Evolutionary conservation across 2,113 vertebrate species (phyloP).

Genomic region (Oxyruncus cristatus): DNA sequence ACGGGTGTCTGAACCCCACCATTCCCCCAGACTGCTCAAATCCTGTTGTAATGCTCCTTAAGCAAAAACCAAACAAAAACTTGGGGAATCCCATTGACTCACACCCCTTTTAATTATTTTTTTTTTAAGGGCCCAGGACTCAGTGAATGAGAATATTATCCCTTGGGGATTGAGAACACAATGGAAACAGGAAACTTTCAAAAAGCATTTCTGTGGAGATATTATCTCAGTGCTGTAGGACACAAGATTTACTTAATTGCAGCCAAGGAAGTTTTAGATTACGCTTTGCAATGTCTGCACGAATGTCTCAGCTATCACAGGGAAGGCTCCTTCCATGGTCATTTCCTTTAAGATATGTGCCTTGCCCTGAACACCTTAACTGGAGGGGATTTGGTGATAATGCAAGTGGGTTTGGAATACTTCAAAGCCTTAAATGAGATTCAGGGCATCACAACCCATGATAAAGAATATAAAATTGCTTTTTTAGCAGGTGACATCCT

Average conservation of each 20-base stretch:
- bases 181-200: conserved; percentile 53
- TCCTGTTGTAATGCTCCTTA: background rate
- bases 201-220: conserved; percentile 66
- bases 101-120: conserved; percentile 44
- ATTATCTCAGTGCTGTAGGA: conserved; percentile 60
- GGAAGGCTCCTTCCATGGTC: conserved; percentile 1
- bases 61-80: conserved; percentile 24
- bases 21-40: background rate
- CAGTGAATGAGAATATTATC: conserved; percentile 59
- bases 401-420: background rate
- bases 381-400: conserved; percentile 8
- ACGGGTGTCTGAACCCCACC: background rate
- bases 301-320: conserved; percentile 14
- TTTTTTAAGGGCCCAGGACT: background rate
- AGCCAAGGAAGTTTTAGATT: conserved; percentile 64
- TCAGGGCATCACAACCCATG: conserved; percentile 1
- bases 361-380: background rate
- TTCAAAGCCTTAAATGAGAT: conserved; percentile 61
- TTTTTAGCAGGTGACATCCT: conserved; percentile 59
- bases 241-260: conserved; percentile 60
- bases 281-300: conserved; percentile 27
- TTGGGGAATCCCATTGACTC: conserved; percentile 63
- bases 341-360: background rate
- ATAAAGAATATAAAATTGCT: conserved; percentile 50
- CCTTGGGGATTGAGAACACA: conserved; percentile 34